A percentile compares a stretch with the other conserved stretches of the same genome.
Conservation (phyloP, 2,113 vertebrate species). For the Pluvianellus socialis region DNA sequence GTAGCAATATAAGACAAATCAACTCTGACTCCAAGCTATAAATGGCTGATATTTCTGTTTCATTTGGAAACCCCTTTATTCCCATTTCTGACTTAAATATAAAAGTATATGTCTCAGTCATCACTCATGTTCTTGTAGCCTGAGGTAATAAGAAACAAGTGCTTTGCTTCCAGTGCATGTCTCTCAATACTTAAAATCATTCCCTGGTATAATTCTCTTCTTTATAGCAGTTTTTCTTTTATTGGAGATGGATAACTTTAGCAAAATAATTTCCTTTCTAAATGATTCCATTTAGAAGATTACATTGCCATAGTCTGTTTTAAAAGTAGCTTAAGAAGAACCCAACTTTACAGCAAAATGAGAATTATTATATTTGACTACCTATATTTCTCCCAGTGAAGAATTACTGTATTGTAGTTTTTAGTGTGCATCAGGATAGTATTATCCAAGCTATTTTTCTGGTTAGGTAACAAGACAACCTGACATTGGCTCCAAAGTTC, state of each 20-base stretch:
- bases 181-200: not conserved
- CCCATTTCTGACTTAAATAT: not conserved
- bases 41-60: not conserved
- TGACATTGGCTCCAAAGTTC: not conserved
- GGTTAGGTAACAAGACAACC: not conserved
- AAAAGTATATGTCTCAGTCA: not conserved
- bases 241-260: not conserved
- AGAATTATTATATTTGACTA: not conserved
- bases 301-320: not conserved
- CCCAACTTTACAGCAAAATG: not conserved
- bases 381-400: not conserved
- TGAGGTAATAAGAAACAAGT: not conserved
- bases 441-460: not conserved
- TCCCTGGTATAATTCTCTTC: not conserved
- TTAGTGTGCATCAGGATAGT: not conserved
- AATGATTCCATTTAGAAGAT: not conserved
- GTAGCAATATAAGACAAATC: not conserved
- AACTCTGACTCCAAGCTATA: not conserved
- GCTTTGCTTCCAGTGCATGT: not conserved
- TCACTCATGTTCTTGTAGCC: not conserved
- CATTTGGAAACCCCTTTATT: not conserved
- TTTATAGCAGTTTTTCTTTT: not conserved
- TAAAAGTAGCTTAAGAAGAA: not conserved
- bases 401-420: not conserved
- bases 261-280: not conserved